Evolutionary conservation across 2,113 vertebrate species (phyloP).

Genomic region (Atrichornis clamosus): DNA sequence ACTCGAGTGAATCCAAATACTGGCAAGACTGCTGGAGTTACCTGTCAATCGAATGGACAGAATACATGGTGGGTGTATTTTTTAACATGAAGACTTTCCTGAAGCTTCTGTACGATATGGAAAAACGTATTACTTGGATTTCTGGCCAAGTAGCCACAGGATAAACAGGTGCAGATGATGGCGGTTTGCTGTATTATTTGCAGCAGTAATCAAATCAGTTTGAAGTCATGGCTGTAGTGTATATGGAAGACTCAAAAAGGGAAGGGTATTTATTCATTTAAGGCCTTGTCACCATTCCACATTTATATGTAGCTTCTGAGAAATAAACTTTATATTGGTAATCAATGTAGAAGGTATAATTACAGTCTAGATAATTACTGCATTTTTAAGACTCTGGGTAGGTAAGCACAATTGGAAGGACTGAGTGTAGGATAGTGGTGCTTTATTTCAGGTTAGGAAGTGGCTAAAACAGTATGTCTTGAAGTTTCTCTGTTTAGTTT

Average conservation of each 20-base stretch:
- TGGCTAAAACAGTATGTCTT: neutral
- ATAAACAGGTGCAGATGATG: neutral
- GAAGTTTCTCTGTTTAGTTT: neutral
- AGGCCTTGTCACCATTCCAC: neutral
- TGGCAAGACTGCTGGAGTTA: neutral
- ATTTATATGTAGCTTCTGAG: neutral
- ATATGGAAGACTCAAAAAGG: neutral
- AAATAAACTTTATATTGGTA: neutral
- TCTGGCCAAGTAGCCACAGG: neutral
- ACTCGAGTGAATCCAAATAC: neutral
- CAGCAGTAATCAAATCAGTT: neutral
- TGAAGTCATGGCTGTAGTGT: neutral
- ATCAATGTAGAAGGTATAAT: neutral
- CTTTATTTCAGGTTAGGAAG: neutral
- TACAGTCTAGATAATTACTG: neutral
- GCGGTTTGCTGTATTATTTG: neutral
- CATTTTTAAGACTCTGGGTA: neutral
- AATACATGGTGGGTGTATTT: neutral
- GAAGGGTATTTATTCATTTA: neutral
- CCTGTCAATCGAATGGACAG: neutral
- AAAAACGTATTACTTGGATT: neutral
- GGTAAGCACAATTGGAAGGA: neutral
- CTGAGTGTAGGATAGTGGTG: accelerated
- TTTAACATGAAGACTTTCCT: neutral
- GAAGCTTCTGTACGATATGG: neutral